Evolutionary conservation across 2,113 vertebrate genomes (phyloP).

Genomic region (Albula goreensis): DNA sequence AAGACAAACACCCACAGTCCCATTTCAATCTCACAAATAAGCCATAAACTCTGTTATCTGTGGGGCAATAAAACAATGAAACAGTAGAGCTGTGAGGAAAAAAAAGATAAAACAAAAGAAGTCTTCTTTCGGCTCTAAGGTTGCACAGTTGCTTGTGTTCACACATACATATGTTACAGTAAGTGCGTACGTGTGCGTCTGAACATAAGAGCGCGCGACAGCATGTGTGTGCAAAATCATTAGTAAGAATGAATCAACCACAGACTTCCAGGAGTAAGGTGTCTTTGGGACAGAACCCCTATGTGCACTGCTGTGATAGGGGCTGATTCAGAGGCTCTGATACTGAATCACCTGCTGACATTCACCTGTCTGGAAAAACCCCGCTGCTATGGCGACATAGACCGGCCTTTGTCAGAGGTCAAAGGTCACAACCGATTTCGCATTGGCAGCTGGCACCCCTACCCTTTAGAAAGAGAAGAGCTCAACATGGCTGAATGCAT

Average conservation of each 20-base stretch:
- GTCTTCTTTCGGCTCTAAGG: too few species aligned
- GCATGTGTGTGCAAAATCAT: background rate
- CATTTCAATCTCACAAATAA: background rate
- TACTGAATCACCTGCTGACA: too few species aligned
- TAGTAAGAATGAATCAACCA: too few species aligned
- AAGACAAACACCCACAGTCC: background rate
- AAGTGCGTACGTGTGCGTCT: background rate
- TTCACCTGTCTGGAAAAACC: too few species aligned
- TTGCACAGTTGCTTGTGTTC: background rate
- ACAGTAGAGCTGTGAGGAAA: background rate
- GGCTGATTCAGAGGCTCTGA: too few species aligned
- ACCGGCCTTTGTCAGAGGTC: background rate
- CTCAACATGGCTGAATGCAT: too few species aligned
- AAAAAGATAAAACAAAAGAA: background rate
- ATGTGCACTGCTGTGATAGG: too few species aligned
- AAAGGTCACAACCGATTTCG: background rate
- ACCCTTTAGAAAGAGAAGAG: too few species aligned
- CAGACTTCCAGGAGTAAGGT: too few species aligned
- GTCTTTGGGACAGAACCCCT: too few species aligned
- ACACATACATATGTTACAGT: background rate
- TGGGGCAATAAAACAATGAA: conserved; percentile 19
- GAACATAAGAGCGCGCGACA: background rate
- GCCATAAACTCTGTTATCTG: background rate
- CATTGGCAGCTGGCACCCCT: too few species aligned
- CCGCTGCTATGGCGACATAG: too few species aligned